Evolutionary conservation across 2,888 invertebrate species (phyloP).

Genomic region (Chloroclysta siterata): DNA sequence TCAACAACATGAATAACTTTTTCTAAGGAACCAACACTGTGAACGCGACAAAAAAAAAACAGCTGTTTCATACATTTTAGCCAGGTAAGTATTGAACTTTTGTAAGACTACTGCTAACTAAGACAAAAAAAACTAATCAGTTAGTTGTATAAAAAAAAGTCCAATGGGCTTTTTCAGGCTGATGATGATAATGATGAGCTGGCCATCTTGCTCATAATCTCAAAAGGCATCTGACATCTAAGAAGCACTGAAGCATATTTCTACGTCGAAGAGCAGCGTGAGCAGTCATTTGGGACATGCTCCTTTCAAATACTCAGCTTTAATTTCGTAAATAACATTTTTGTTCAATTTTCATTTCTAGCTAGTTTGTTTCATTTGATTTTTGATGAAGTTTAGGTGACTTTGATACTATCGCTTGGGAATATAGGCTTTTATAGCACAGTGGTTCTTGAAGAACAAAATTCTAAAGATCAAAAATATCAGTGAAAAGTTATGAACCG

Average conservation of each 20-base stretch:
- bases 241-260: constrained; percentile 12
- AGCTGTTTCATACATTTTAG: no score
- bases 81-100: no score
- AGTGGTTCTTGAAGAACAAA: not conserved
- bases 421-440: not conserved
- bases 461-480: not conserved
- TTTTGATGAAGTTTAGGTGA: not conserved
- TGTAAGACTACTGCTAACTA: no score
- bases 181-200: no score
- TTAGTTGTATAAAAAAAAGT: no score
- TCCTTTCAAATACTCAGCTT: constrained; percentile 13
- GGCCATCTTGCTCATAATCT: no score
- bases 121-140: no score
- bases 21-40: no score
- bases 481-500: no score
- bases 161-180: not conserved
- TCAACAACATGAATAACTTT: no score
- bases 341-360: constrained; percentile 7
- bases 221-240: not conserved
- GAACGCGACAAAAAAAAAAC: no score
- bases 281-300: constrained; percentile 19
- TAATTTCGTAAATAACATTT: constrained; percentile 18
- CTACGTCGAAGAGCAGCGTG: constrained; percentile 2
- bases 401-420: constrained; percentile 2
- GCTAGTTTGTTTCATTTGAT: not conserved